Evolutionary conservation across 2,888 invertebrate genomes (phyloP).

Genomic region (Macropis europaea): DNA sequence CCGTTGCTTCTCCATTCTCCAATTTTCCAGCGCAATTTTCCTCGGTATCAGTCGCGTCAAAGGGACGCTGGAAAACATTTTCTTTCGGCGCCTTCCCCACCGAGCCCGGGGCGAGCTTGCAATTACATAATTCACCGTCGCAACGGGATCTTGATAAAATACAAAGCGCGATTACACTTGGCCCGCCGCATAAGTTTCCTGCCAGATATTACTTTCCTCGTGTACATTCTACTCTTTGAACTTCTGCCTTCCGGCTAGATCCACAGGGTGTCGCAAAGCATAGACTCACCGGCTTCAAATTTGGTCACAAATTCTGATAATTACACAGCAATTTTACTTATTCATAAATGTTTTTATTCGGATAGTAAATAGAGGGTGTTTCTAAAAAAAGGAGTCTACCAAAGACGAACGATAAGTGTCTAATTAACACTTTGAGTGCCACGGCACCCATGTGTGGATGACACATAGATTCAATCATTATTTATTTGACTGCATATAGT

Average conservation of each 20-base stretch:
- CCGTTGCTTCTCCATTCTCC: constrained; percentile 11
- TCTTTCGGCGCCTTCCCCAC: constrained; percentile 5
- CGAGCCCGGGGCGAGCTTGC: constrained; percentile 20
- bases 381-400: no score
- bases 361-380: no score
- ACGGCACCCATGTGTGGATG: no score
- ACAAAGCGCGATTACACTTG: constrained; percentile 38
- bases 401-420: no score
- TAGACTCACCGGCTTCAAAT: no score
- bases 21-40: constrained; percentile 35
- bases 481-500: no score
- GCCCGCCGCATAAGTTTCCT: constrained; percentile 28
- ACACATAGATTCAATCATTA: no score
- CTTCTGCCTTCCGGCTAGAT: background rate
- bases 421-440: no score
- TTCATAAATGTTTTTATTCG: no score
- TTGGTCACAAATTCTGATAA: no score
- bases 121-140: constrained; percentile 43
- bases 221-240: constrained; percentile 15
- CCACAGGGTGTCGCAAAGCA: background rate
- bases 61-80: constrained; percentile 21
- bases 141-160: constrained; percentile 40
- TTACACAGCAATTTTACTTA: no score
- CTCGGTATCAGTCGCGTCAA: constrained; percentile 12
- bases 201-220: constrained; percentile 29